Evolutionary conservation across 2,113 vertebrate genomes (phyloP).

Genomic region (Chlamydotis undulata): DNA sequence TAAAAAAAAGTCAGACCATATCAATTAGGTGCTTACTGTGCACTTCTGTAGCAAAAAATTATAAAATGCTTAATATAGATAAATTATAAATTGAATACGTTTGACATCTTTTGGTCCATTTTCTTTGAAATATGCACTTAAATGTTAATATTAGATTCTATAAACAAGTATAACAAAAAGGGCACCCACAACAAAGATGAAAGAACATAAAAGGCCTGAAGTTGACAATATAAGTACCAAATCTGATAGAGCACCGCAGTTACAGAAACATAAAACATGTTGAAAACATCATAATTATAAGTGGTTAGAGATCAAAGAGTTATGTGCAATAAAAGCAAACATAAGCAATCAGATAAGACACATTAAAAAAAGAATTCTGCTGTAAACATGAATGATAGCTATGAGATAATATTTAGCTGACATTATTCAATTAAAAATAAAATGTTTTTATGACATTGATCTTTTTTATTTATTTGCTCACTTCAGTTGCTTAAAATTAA

Average conservation of each 20-base stretch:
- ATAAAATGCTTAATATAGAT: neutral
- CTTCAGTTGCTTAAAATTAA: neutral
- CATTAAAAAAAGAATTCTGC: neutral
- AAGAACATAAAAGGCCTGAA: conserved; percentile 60
- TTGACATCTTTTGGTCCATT: conserved; percentile 54
- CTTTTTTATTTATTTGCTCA: neutral
- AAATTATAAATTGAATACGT: conserved; percentile 2
- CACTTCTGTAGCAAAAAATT: neutral
- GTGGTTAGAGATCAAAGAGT: conserved; percentile 65
- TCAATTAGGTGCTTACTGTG: neutral
- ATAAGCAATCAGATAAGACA: conserved; percentile 44
- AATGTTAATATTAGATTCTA: conserved; percentile 45
- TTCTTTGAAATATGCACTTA: conserved; percentile 35
- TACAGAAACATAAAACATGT: conserved; percentile 61
- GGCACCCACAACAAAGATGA: neutral
- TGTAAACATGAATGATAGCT: conserved; percentile 24
- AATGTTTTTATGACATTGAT: neutral
- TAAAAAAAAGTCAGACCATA: neutral
- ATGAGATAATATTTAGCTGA: conserved; percentile 12
- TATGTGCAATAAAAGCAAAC: conserved; percentile 46
- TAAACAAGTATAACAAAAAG: conserved; percentile 43
- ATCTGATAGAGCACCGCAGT: conserved; percentile 41
- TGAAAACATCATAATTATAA: conserved; percentile 67
- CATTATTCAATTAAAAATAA: conserved; percentile 16
- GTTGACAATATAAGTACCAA: conserved; percentile 58